These are phyloP conservation scores for Timandra comae DNA, from an alignment of 2,888 invertebrate species.

Conservation along the genomic window DNA sequence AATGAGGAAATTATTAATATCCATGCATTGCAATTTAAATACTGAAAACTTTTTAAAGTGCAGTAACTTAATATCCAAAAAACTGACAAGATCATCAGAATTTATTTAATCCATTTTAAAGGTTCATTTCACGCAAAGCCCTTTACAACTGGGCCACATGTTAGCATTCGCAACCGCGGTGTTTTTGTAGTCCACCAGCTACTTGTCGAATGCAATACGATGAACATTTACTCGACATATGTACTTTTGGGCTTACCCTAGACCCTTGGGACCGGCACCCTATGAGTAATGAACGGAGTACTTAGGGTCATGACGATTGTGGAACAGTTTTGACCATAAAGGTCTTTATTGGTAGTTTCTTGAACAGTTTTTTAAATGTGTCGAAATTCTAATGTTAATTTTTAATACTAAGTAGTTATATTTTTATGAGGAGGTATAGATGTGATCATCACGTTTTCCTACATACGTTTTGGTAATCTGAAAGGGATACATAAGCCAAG, in stretches of 20 bases:
- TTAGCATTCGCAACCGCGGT: slow-evolving; percentile 31
- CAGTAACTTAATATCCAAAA: no score
- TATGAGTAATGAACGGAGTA: slow-evolving; percentile 40
- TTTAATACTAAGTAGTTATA: no score
- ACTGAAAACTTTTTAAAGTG: no score
- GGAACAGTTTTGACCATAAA: slow-evolving; percentile 22
- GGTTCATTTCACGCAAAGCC: slow-evolving; percentile 4
- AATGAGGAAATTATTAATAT: no score
- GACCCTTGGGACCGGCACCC: slow-evolving; percentile 50
- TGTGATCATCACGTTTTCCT: no score
- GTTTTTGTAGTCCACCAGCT: slow-evolving; percentile 29
- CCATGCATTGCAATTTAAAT: no score
- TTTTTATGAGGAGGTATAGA: background rate
- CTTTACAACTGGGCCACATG: slow-evolving; percentile 20
- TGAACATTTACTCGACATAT: slow-evolving; percentile 74
- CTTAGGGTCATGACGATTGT: slow-evolving; percentile 29
- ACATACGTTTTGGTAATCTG: no score
- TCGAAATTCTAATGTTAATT: no score
- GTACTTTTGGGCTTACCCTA: slow-evolving; percentile 55
- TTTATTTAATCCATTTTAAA: slow-evolving; percentile 4
- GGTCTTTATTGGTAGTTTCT: slow-evolving; percentile 10
- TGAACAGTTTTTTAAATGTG: background rate
- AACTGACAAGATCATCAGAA: slow-evolving; percentile 1
- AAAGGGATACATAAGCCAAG: no score
- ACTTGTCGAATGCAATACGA: slow-evolving; percentile 53